Evolutionary conservation across 2,113 vertebrate genomes (phyloP).

Genomic region (Ardeotis arabs): DNA sequence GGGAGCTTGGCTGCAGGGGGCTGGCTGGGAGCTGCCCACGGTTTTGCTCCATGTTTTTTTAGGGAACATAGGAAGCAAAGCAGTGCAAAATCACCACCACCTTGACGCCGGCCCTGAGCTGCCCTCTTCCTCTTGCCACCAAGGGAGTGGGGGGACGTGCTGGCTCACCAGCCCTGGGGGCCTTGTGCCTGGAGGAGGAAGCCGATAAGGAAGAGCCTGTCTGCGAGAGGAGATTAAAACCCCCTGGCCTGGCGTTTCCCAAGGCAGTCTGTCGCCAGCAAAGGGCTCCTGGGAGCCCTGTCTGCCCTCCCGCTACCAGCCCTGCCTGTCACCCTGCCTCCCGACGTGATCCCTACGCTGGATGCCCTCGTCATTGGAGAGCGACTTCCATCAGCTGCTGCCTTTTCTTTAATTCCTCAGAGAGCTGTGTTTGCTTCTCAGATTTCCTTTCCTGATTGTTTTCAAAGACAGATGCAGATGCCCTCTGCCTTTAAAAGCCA

Average conservation of each 20-base stretch:
- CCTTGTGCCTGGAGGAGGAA: not conserved
- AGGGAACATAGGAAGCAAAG: not conserved
- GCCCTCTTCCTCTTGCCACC: not conserved
- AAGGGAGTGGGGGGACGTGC: rapidly evolving
- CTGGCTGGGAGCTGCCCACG: not conserved
- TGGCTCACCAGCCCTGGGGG: not conserved
- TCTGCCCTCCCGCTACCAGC: not conserved
- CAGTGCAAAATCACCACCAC: not conserved
- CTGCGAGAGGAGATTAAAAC: not conserved
- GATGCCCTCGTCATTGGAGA: not conserved
- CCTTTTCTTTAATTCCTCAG: not conserved
- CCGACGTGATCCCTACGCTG: not conserved
- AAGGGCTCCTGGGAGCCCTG: not conserved
- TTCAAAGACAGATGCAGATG: slow-evolving; percentile 9
- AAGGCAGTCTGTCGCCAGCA: not conserved
- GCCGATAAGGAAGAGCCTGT: not conserved
- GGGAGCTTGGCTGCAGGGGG: not conserved
- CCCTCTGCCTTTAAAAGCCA: not conserved
- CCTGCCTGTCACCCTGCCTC: not conserved
- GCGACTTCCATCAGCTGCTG: not conserved
- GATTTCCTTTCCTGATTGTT: slow-evolving; percentile 6
- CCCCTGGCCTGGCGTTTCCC: not conserved
- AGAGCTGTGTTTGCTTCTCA: not conserved
- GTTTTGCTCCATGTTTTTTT: not conserved
- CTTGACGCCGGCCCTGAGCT: not conserved